Base-by-base conservation (phyloP, 2,888 invertebrate genomes). In the Alcis repandata region DNA sequence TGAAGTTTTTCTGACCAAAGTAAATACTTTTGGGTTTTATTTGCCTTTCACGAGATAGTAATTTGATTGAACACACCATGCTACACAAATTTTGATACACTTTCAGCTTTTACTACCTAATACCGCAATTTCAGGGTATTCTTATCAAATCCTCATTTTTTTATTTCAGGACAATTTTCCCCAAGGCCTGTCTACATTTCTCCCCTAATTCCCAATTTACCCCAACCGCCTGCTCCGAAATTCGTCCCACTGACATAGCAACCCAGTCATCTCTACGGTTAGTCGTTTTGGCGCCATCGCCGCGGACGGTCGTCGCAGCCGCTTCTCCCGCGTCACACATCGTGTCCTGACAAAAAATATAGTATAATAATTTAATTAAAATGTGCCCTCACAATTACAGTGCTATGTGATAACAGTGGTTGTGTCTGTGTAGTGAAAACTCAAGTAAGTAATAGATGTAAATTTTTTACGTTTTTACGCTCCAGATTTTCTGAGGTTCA, bases 251-350 rank as follows among this genome's bases (percentile, higher is more conserved):
- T 59, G 71, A 69, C 74, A 75, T 78, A 77, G 87, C 80, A 88
- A 87, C 87, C 77, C 82, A 63, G 67, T 63, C 71, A 75, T 84
- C 84, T 78, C 77, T 75, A 70, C 77, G 84, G 87, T 84, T 87
- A 91, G 91, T 90, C 79, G 81, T 80, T 87, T 86, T 84, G 85
- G 88, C 88, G 90, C 86, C 86, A 82, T 79, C 77, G 80, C 63
- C 62, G 73, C 71, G 83, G 67, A 74, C 85, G 86, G 80, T 74
- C 85, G 87, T 69, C 80, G 75, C 74, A 59, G 67, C 52, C 61
- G 62, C 69, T 68, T 72, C 68, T 67, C 70, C 48, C 62, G 65
- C 62, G 68, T 41, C 72, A 73, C 68, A 72, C 77, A 68, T 85
- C 87, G 88, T 79, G 75, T 80, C 59, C 51, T 75, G 73, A 75